These are phyloP conservation scores for Diloba caeruleocephala DNA, from an alignment of 2,888 invertebrate genomes.

Conservation along the genomic window DNA sequence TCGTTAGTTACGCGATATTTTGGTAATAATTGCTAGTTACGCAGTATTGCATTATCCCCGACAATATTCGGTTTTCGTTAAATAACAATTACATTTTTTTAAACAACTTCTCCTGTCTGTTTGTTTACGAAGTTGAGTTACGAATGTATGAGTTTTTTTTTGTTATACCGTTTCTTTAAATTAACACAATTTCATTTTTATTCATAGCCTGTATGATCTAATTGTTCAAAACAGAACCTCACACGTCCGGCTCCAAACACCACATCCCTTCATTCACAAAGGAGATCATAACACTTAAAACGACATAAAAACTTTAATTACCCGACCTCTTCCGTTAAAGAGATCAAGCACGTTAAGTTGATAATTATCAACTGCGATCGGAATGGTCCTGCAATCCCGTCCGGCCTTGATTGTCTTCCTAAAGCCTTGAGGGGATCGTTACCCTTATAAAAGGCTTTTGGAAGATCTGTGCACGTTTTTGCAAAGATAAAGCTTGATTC, in stretches of 20 bases:
- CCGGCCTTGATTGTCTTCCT: slow-evolving; percentile 39
- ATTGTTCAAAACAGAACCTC: slow-evolving; percentile 27
- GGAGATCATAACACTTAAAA: slow-evolving; percentile 40
- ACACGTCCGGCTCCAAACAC: slow-evolving; percentile 33
- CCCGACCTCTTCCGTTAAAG: slow-evolving; percentile 45
- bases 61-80: too few species aligned
- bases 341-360: slow-evolving; percentile 49
- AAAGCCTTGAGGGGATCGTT: slow-evolving; percentile 42
- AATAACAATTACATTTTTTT: too few species aligned
- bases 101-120: too few species aligned
- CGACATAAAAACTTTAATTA: slow-evolving; percentile 52
- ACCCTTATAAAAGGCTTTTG: slow-evolving; percentile 26
- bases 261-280: slow-evolving; percentile 40
- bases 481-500: slow-evolving; percentile 19
- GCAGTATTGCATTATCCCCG: too few species aligned
- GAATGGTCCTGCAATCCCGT: slow-evolving; percentile 31
- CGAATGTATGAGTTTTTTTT: too few species aligned
- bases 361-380: slow-evolving; percentile 42
- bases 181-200: too few species aligned
- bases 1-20: too few species aligned
- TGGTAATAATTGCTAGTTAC: too few species aligned
- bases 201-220: too few species aligned
- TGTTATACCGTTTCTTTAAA: too few species aligned
- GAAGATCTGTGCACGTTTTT: slow-evolving; percentile 38
- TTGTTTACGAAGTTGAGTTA: too few species aligned